Base-by-base conservation (phyloP, 2,113 vertebrate species). In the Leptobrachium ailaonicum region DNA sequence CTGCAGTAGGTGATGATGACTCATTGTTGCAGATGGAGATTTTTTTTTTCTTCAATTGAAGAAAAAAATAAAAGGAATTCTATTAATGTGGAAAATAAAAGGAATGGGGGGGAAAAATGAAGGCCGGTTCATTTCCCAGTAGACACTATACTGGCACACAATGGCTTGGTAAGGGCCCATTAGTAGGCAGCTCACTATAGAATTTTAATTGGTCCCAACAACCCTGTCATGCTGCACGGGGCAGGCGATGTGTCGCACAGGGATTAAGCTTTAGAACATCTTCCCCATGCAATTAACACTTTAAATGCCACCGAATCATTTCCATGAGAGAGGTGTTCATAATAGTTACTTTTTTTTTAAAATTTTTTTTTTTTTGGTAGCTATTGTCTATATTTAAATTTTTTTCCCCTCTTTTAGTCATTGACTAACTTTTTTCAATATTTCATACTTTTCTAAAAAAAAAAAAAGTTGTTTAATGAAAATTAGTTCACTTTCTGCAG, bases 11-110 rank as follows among this genome's bases (percentile, higher is more conserved):
- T 50, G 14, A 67, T 69, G 87, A 85, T 91, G 92, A 92, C 88
- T 94, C 91, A 88, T 85, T 90, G 83, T 87, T 92, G 88, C 88
- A 89, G 88, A 90, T 83, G 85, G 73, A 74, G 54, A n/a, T 58
- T 77, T 80, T 91, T 81, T 80, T 2, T 75, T 77, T 73, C 71
- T 84, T 10, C 56, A 66, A n/a, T 75, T 56, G 84, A 41, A 60
- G 88, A 86, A 84, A 41, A 60, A 88, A 86, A 87, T 83, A 83
- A 66, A 75, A 87, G 4, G n/a, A 45, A 88, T 89, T 69, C 77
- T 45, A 12, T 84, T 89, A 78, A 6, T 80, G 56, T 42, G 64
- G 67, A 75, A 43, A 68, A 32, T 0, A 0, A 32, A 32, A 32
- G 20, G 20, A 32, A 32, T 32, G 20, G 20, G 20, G 66, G 40